phyloP scores from a whole-genome alignment of 2,113 vertebrate genomes.

The Eolophus roseicapilla region DNA sequence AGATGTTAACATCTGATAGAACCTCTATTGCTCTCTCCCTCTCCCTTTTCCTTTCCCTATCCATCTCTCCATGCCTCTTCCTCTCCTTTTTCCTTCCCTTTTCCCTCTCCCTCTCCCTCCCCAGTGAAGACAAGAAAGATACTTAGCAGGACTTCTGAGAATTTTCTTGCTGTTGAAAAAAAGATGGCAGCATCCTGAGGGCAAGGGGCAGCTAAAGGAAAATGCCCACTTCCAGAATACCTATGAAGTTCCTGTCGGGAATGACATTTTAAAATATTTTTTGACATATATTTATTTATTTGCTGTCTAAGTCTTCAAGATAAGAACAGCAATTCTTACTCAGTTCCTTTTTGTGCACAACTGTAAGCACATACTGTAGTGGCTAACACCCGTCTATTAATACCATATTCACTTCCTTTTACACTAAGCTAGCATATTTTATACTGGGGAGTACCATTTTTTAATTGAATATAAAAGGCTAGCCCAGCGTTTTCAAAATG shows the following conservation, averaged over 20 bases:
- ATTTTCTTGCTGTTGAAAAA: not conserved
- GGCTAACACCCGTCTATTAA: constrained; percentile 8
- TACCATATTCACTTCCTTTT: constrained; percentile 6
- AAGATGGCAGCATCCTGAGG: not conserved
- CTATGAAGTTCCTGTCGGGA: not conserved
- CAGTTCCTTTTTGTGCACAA: not conserved
- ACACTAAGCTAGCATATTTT: not conserved
- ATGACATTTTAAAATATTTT: not conserved
- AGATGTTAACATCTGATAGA: not conserved
- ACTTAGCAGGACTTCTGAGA: not conserved
- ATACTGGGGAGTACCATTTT: not conserved
- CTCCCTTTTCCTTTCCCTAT: not conserved
- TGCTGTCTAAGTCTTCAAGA: not conserved
- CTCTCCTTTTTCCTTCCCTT: not conserved
- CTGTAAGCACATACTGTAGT: not conserved
- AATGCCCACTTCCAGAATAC: not conserved
- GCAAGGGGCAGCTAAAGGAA: not conserved
- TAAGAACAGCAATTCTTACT: not conserved
- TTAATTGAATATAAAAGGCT: not conserved
- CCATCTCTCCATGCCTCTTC: not conserved
- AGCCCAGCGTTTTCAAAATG: not conserved
- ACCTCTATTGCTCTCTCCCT: not conserved
- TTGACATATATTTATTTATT: not conserved
- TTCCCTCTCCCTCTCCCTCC: not conserved
- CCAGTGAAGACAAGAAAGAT: not conserved